These are phyloP conservation scores for Drosophila prostipennis DNA, from an alignment of 2,888 invertebrate species.

Conservation along the genomic window DNA sequence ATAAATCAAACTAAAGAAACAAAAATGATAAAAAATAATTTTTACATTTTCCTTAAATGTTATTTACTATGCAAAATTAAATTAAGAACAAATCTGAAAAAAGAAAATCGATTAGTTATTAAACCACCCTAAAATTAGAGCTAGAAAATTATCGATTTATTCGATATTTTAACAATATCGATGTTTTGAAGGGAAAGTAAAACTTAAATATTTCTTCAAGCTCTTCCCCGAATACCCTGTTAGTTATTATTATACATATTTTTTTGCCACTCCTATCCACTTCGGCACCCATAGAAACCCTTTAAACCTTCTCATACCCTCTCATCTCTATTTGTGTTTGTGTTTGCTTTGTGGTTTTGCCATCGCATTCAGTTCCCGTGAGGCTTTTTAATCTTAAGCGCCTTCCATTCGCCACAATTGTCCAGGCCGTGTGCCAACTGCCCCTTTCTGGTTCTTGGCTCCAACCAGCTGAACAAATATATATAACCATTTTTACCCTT, in stretches of 20 bases:
- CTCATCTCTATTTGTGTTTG: constrained; percentile 60
- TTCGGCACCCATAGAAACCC: constrained; percentile 7
- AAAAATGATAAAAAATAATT: neutral
- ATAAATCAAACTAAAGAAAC: neutral
- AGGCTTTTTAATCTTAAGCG: constrained; percentile 73
- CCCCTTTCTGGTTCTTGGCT: constrained; percentile 23
- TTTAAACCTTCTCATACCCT: constrained; percentile 6
- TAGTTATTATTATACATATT: constrained; percentile 8
- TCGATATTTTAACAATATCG: too few species aligned
- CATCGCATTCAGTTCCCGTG: constrained; percentile 54
- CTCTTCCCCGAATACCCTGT: neutral
- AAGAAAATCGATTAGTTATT: too few species aligned
- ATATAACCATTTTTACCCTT: constrained; percentile 30
- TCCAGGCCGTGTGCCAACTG: constrained; percentile 28
- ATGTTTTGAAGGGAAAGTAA: too few species aligned
- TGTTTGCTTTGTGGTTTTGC: constrained; percentile 72
- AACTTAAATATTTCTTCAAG: too few species aligned
- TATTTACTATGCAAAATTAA: too few species aligned
- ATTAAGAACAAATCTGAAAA: too few species aligned
- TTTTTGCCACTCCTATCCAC: constrained; percentile 11
- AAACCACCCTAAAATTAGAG: too few species aligned
- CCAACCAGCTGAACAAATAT: constrained; percentile 30
- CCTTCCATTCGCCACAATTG: constrained; percentile 76
- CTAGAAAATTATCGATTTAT: too few species aligned
- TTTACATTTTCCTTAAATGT: too few species aligned